phyloP scores from a whole-genome alignment of 53 echinoderm and acorn worm species.

The Arbacia lixula region DNA sequence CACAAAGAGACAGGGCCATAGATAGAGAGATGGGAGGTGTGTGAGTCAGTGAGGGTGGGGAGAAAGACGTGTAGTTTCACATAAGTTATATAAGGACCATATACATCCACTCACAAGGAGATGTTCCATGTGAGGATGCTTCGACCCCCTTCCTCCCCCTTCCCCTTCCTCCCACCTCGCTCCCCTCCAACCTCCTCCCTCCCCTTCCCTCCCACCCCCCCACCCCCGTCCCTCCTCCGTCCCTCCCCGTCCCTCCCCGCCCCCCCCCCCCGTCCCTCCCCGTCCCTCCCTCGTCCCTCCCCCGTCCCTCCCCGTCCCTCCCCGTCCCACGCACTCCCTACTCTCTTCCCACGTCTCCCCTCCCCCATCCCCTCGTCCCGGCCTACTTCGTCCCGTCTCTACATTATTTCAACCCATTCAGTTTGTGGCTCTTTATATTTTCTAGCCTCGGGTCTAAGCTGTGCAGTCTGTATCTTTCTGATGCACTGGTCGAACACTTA shows the following conservation, averaged over 20 bases:
- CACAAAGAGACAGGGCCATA: not conserved
- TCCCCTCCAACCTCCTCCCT: not conserved
- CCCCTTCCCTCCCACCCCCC: not conserved
- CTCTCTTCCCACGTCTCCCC: not conserved
- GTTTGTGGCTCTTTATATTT: not conserved
- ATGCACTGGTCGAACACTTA: not conserved
- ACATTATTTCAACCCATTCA: not conserved
- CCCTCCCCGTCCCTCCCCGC: too few species aligned
- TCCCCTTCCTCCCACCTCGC: not conserved
- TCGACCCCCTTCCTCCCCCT: not conserved
- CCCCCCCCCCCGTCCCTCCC: not conserved
- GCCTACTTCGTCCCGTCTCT: not conserved
- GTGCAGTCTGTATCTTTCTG: not conserved
- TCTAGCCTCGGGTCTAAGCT: not conserved
- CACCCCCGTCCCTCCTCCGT: not conserved
- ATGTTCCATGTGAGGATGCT: not conserved
- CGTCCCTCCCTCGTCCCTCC: not conserved
- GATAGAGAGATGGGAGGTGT: not conserved
- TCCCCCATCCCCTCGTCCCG: not conserved
- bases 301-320: not conserved
- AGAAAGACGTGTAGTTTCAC: too few species aligned
- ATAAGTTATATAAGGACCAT: too few species aligned
- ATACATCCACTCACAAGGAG: too few species aligned
- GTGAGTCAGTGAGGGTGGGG: too few species aligned
- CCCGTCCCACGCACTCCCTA: not conserved